Evolutionary conservation across 2,113 vertebrate genomes (phyloP).

Genomic region (Embiotoca jacksoni): DNA sequence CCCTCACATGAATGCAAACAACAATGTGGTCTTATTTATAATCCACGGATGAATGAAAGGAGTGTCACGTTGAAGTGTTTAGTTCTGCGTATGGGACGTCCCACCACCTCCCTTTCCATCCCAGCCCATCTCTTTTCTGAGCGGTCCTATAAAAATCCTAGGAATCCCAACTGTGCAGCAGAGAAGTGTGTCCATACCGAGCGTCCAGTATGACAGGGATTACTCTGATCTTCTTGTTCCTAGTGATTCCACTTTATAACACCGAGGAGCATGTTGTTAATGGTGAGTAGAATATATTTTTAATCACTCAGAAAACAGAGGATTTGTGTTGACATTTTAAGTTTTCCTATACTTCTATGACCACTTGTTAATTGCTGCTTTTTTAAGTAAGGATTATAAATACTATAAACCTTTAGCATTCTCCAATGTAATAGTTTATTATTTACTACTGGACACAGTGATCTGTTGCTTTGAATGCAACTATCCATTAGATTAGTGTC

Average conservation of each 20-base stretch:
- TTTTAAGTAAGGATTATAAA: too few relatives aligned
- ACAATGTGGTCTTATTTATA: conserved; percentile 9
- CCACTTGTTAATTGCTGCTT: too few relatives aligned
- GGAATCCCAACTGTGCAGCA: conserved; percentile 57
- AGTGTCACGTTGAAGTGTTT: conserved; percentile 57
- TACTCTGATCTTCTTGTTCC: conserved; percentile 71
- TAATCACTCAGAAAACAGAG: not conserved
- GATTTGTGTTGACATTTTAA: not conserved
- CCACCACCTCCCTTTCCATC: conserved; percentile 67
- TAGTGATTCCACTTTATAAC: conserved; percentile 63
- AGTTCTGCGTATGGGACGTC: conserved; percentile 62
- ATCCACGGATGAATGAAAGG: conserved; percentile 56
- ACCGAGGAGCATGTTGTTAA: conserved; percentile 80
- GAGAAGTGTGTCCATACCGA: conserved; percentile 40
- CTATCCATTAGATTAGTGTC: not conserved
- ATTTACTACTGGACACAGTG: not conserved
- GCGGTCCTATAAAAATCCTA: conserved; percentile 76
- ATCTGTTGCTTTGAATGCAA: not conserved
- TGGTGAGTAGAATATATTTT: conserved; percentile 68
- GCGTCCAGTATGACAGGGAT: conserved; percentile 73
- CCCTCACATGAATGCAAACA: conserved; percentile 11
- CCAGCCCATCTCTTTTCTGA: conserved; percentile 50
- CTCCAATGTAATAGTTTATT: too few relatives aligned
- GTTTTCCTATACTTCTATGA: too few relatives aligned
- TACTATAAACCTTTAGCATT: too few relatives aligned